Evolutionary conservation across 2,113 vertebrate genomes (phyloP).

Genomic region (Vulpes lagopus): DNA sequence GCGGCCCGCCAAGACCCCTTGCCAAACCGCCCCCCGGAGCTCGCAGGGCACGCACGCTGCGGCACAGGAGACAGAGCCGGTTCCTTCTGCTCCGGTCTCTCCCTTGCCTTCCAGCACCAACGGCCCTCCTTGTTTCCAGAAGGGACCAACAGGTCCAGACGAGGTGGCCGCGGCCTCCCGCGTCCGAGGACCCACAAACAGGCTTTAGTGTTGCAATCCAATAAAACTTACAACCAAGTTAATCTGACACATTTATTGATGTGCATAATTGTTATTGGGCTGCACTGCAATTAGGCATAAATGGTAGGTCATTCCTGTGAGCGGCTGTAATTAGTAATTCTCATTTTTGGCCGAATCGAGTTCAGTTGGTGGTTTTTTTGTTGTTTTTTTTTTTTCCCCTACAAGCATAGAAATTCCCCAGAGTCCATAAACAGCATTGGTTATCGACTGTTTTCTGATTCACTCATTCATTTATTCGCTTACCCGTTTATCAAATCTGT

Average conservation of each 20-base stretch:
- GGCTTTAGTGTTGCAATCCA: constrained; percentile 64
- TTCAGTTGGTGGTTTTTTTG: constrained; percentile 2
- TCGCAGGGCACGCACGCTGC: not conserved
- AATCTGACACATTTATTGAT: constrained; percentile 82
- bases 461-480: constrained; percentile 28
- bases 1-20: constrained; percentile 66
- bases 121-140: not conserved
- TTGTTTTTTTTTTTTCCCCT: not conserved
- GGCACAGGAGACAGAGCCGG: not conserved
- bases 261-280: constrained; percentile 81
- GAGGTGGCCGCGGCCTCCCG: not conserved
- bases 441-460: constrained; percentile 13
- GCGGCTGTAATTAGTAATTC: constrained; percentile 79
- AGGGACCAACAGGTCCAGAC: not conserved
- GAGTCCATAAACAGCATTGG: constrained; percentile 21
- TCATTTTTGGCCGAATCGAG: constrained; percentile 70
- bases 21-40: constrained; percentile 7
- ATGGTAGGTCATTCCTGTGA: constrained; percentile 79
- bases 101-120: not conserved
- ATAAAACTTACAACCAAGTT: constrained; percentile 75
- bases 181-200: not conserved
- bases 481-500: not conserved
- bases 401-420: not conserved
- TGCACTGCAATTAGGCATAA: constrained; percentile 80
- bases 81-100: not conserved